A percentile compares a stretch with the other conserved stretches of the same genome.
These are phyloP conservation scores for Melanostoma scalare DNA, from an alignment of 2,888 invertebrate genomes.

Conservation along the genomic window DNA sequence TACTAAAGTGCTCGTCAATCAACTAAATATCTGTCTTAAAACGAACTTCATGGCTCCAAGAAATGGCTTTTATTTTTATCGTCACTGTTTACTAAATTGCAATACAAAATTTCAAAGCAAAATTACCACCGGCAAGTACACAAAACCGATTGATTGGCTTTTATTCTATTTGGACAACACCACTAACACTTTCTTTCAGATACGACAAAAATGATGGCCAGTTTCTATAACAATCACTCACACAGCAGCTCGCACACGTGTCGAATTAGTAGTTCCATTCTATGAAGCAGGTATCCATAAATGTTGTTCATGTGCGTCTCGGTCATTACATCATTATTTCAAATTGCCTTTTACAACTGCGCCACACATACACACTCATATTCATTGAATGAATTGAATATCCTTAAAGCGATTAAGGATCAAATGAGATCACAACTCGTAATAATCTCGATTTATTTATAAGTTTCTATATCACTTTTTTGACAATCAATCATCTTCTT, in stretches of 20 bases:
- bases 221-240: conserved; percentile 1
- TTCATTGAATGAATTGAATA: too few species aligned
- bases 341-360: too few species aligned
- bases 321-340: too few species aligned
- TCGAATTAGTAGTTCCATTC: neutral
- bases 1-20: too few species aligned
- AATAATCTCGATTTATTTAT: conserved; percentile 3
- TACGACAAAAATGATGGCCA: neutral
- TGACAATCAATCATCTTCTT: neutral
- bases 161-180: neutral
- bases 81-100: too few species aligned
- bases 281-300: conserved; percentile 20
- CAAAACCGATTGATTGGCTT: neutral
- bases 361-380: too few species aligned
- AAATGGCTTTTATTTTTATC: too few species aligned
- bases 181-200: conserved; percentile 33
- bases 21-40: too few species aligned
- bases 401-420: too few species aligned
- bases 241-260: neutral
- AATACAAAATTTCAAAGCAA: too few species aligned
- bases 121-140: conserved; percentile 4
- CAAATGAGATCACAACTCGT: too few species aligned
- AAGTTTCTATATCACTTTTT: neutral
- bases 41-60: too few species aligned
- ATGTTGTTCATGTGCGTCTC: neutral